phyloP scores from a whole-genome alignment of 2,888 invertebrate species.

The Dicranocentrus wangi region DNA sequence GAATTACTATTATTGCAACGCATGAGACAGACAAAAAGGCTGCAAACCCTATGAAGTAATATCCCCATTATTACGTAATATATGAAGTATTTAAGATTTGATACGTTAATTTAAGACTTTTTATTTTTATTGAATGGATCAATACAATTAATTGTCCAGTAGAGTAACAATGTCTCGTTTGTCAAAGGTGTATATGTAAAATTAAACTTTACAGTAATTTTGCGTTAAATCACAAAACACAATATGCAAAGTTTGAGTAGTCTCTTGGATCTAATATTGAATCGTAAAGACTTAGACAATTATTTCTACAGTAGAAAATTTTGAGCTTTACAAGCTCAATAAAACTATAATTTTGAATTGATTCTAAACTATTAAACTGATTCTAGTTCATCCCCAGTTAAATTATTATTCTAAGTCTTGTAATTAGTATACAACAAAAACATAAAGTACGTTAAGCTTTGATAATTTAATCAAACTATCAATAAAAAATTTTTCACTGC shows the following conservation, averaged over 20 bases:
- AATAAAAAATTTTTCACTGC: constrained; percentile 34
- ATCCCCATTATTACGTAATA: constrained; percentile 17
- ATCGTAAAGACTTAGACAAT: not conserved
- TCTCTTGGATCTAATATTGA: too few species aligned
- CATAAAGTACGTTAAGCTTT: constrained; percentile 41
- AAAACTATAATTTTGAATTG: too few species aligned
- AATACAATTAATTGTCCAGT: too few species aligned
- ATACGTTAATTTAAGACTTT: constrained; percentile 29
- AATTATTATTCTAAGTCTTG: constrained; percentile 15
- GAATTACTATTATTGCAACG: constrained; percentile 41
- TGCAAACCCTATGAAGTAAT: constrained; percentile 33
- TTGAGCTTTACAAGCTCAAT: not conserved
- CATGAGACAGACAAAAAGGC: constrained; percentile 58
- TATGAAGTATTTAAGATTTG: constrained; percentile 14
- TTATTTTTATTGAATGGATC: constrained; percentile 41
- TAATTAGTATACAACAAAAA: constrained; percentile 9
- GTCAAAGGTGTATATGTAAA: too few species aligned
- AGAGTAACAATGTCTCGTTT: too few species aligned
- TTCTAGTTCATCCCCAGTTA: constrained; percentile 48
- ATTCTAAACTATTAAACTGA: constrained; percentile 7
- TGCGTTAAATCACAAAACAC: too few species aligned
- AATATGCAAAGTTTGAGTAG: too few species aligned
- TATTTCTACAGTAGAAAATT: not conserved
- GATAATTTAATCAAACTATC: constrained; percentile 35
- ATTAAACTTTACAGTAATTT: too few species aligned